Evolutionary conservation across 2,797 vertebrate species (phyloP).

Genomic region (Siniperca undulata): DNA sequence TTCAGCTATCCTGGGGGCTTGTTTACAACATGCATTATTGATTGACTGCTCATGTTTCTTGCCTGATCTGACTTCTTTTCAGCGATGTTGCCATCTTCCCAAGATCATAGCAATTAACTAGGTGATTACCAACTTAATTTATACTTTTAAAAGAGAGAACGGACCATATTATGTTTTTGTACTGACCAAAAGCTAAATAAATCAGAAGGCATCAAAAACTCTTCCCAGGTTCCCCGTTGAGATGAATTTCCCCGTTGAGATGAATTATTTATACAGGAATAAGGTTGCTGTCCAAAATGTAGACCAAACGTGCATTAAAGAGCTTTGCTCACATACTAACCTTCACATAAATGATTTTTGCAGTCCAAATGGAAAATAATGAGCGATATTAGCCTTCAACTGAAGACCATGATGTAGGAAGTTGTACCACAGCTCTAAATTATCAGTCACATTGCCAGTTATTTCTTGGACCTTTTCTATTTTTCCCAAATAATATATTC

Average conservation of each 20-base stretch:
- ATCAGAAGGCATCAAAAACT: neutral
- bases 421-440: constrained; percentile 41
- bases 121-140: neutral
- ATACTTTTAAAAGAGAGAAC: too few relatives aligned
- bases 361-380: constrained; percentile 41
- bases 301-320: constrained; percentile 54
- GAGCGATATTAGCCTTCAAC: constrained; percentile 26
- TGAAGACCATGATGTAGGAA: constrained; percentile 44
- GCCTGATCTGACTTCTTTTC: neutral
- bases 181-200: neutral
- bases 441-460: constrained; percentile 18
- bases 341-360: constrained; percentile 19
- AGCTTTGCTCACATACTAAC: constrained; percentile 14
- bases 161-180: neutral
- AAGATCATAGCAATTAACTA: constrained; percentile 11
- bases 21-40: neutral
- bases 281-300: constrained; percentile 35
- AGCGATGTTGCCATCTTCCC: neutral
- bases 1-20: neutral
- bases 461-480: neutral
- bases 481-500: constrained; percentile 1
- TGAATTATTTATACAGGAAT: constrained; percentile 17
- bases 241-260: constrained; percentile 6
- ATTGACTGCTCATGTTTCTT: neutral
- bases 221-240: constrained; percentile 33